A percentile compares a stretch with the other conserved stretches of the same genome.
These are phyloP conservation scores for Drosophila affinis DNA, from an alignment of 2,888 invertebrate genomes.

Conservation along the genomic window DNA sequence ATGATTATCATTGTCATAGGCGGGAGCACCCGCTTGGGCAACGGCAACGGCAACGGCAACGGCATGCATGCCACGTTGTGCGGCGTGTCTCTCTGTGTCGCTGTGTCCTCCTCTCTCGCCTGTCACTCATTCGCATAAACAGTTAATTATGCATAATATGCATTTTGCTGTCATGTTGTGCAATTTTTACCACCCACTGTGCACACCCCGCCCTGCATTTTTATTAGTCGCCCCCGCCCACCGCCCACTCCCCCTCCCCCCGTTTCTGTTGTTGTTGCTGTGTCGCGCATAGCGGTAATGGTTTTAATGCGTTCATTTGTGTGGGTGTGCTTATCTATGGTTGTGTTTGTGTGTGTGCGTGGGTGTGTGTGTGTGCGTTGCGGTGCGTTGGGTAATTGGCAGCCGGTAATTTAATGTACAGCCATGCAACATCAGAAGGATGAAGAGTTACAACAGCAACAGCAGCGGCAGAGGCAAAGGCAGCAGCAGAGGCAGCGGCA, in stretches of 20 bases:
- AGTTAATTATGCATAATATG: constrained; percentile 83
- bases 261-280: constrained; percentile 28
- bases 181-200: constrained; percentile 65
- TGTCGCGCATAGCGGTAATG: constrained; percentile 59
- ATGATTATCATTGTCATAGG: constrained; percentile 58
- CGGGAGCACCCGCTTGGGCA: neutral
- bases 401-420: constrained; percentile 62
- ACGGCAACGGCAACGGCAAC: neutral
- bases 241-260: neutral
- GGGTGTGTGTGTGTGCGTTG: constrained; percentile 43
- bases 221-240: constrained; percentile 53
- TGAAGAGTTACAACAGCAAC: neutral
- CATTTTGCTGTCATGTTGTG: constrained; percentile 80
- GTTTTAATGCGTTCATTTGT: constrained; percentile 73
- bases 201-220: constrained; percentile 42
- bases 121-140: constrained; percentile 78
- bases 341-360: constrained; percentile 42
- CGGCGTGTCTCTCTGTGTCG: constrained; percentile 45
- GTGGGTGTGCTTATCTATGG: constrained; percentile 26
- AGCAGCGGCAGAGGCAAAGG: constrained; percentile 9
- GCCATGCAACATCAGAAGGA: neutral
- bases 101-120: constrained; percentile 76
- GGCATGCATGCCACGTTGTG: neutral
- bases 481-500: constrained; percentile 10
- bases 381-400: constrained; percentile 59